Evolutionary conservation across 2,888 invertebrate species (phyloP), one percentile per base, ranked within the genome.

Genomic region (Scaptomyza caliginosa): DNA sequence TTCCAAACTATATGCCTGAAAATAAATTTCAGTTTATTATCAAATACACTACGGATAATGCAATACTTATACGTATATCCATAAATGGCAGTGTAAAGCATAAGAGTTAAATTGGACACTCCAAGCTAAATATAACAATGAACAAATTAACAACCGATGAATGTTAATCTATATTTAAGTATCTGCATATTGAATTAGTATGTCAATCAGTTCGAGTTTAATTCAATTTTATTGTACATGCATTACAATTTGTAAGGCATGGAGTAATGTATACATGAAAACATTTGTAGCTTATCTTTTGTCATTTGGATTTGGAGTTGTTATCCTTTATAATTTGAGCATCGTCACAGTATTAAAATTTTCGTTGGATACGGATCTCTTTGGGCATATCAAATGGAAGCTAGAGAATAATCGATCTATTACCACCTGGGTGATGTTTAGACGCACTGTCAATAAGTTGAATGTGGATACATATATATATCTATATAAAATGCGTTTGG

Each of bases 401-500:
- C 11, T 49, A 13, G 21, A 7, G 0, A 58, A 58, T 13, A 1
- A 2, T 4, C 23, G 19, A 4, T 3, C 8, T 5, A 1, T 78
- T 8, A 64, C 19, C 8, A n/a, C 7, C 5, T 39, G 40, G 13
- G 4, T 67, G n/a, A 38, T 59, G 3, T 21, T 77, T 1, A 43
- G 26, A 1, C 59, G 30, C 0, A 38, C 30, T 10, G 1, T 77
- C 10, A 16, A 23, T 1, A 45, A 67, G 4, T 0, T 74, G 0
- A 19, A 51, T 1, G 10, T 81, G 19, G 52, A 57, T 1, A 16
- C 78, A 11, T 21, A 6, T 6, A 3, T 64, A 2, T 67, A 56
- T 0, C 6, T 77, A 0, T 74, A 59, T 17, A 30, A 74, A 13
- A 8, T 57, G 1, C 78, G 28, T 0, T 4, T 77, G 7, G 63